These are phyloP conservation scores for Empis stercorea DNA, from an alignment of 2,888 invertebrate genomes.

Conservation along the genomic window DNA sequence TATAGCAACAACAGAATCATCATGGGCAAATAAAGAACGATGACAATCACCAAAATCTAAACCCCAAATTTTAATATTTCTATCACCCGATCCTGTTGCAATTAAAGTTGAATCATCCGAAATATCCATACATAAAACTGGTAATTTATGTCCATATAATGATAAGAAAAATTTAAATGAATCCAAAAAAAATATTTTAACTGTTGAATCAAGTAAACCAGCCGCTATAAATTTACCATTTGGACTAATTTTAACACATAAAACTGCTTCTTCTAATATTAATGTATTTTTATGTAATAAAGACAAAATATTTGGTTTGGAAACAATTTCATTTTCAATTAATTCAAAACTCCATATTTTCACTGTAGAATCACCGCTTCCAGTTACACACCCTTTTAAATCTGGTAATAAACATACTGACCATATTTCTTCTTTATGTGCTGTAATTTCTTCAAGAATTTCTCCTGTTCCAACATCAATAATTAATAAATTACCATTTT, in stretches of 20 bases:
- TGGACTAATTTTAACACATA: slow-evolving; percentile 70
- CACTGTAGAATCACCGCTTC: slow-evolving; percentile 78
- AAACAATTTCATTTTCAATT: slow-evolving; percentile 41
- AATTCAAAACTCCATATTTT: slow-evolving; percentile 93
- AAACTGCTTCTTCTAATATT: slow-evolving; percentile 75
- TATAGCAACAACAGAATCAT: slow-evolving; percentile 82
- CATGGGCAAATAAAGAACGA: slow-evolving; percentile 88
- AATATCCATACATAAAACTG: slow-evolving; percentile 86
- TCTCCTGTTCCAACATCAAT: slow-evolving; percentile 73
- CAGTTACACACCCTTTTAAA: slow-evolving; percentile 70
- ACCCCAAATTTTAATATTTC: slow-evolving; percentile 96
- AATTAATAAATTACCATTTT: slow-evolving; percentile 68
- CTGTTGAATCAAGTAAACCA: slow-evolving; percentile 82
- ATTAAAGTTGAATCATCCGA: slow-evolving; percentile 77
- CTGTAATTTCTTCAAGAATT: slow-evolving; percentile 67
- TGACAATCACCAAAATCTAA: slow-evolving; percentile 98
- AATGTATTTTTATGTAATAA: slow-evolving; percentile 68
- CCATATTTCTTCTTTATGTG: slow-evolving; percentile 71
- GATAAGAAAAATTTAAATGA: slow-evolving; percentile 91
- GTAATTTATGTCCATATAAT: slow-evolving; percentile 91
- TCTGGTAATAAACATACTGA: slow-evolving; percentile 68
- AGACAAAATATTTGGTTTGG: slow-evolving; percentile 48
- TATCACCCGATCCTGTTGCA: slow-evolving; percentile 89
- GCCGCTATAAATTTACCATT: slow-evolving; percentile 81
- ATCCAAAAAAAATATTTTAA: slow-evolving; percentile 90